Evolutionary conservation across 2,113 vertebrate genomes (phyloP), one percentile per base, ranked within the genome.

Genomic region (Tetrax tetrax): DNA sequence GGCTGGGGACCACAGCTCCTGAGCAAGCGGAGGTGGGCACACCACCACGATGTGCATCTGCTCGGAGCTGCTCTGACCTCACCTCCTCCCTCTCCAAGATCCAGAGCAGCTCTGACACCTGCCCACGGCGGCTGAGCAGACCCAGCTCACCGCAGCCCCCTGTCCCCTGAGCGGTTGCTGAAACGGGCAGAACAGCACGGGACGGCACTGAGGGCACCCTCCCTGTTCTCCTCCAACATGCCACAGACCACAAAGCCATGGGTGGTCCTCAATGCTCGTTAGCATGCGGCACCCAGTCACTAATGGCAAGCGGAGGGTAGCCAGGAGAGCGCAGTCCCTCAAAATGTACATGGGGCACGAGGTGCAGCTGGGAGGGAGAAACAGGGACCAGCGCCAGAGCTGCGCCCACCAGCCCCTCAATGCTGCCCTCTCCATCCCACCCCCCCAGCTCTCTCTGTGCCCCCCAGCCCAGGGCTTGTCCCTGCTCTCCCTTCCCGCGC

Each of bases 151-250:
- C 14, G 6, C 28, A 80, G 53, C 28, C 57, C 51, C 6, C 0
- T 0, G 20, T 5, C 35, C 4, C 47, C 45, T 3, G 28, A 41
- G 60, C 6, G 1, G 33, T 33, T 64, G 21, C 37, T 54, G 45
- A 35, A 45, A 54, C 0, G 19, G 15, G 14, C 70, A 31, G 43
- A 84, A 24, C 45, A 56, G 60, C 70, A 18, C 1, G 5, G 56
- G 38, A 37, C 4, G 22, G 70, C 59, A 87, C 20, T 4, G 3
- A n/a, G 53, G 31, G 28, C 38, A 84, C 51, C 33, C 28, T 59
- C 13, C 33, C 18, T 6, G 22, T 33, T 45, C 65, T 77, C 29
- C 47, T 31, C 63, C 21, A 1, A 29, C 47, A 43, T 0, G 0
- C 19, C 66, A 65, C 45, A 29, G 61, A 14, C 7, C 5, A 28